Evolutionary conservation across 2,888 invertebrate genomes (phyloP).

Genomic region (Dione juno): DNA sequence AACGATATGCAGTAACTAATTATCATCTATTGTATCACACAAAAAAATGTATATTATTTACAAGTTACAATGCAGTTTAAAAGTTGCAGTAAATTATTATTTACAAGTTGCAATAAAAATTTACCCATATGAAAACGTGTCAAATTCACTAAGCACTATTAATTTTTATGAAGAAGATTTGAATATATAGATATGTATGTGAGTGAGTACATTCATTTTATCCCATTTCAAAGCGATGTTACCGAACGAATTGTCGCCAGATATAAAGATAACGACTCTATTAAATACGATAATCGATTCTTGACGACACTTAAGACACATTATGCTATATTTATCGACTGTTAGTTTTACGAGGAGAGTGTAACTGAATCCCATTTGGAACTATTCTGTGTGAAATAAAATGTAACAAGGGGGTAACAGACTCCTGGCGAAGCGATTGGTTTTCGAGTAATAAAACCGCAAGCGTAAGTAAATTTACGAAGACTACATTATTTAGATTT

Average conservation of each 20-base stretch:
- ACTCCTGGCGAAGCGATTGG: slow-evolving; percentile 35
- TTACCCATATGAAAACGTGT: not conserved
- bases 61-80: no score
- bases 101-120: no score
- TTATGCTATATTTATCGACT: slow-evolving; percentile 64
- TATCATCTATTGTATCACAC: not conserved
- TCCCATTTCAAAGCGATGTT: slow-evolving; percentile 37
- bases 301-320: slow-evolving; percentile 59
- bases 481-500: slow-evolving; percentile 30
- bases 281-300: slow-evolving; percentile 62
- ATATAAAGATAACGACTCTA: slow-evolving; percentile 58
- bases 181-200: not conserved
- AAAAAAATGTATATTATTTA: not conserved
- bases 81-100: no score
- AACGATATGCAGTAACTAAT: no score
- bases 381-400: slow-evolving; percentile 47
- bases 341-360: slow-evolving; percentile 59
- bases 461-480: slow-evolving; percentile 44
- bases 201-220: slow-evolving; percentile 26
- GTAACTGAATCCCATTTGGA: slow-evolving; percentile 46
- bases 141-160: not conserved
- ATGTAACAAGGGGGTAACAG: slow-evolving; percentile 41
- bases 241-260: slow-evolving; percentile 44
- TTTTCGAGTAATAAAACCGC: slow-evolving; percentile 45
- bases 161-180: slow-evolving; percentile 14